Percentiles rank a stretch among this genome's conserved stretches.
These are phyloP conservation scores for Noctua janthe DNA, from an alignment of 2,888 invertebrate species.

Conservation along the genomic window DNA sequence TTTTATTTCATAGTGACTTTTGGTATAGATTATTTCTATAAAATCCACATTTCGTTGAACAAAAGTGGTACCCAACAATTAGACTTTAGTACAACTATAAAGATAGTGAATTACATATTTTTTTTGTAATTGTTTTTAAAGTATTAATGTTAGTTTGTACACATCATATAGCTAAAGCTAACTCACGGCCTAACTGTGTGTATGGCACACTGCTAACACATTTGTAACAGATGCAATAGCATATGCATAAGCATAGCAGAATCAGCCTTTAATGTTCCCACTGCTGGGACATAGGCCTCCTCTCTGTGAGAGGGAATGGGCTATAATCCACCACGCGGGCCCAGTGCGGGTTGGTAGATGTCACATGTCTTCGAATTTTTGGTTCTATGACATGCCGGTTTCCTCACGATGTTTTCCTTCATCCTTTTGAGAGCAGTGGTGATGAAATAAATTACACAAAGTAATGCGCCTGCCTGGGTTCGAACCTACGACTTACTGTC, in stretches of 20 bases:
- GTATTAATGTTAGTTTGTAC: not conserved
- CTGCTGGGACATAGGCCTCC: not conserved
- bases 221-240: not conserved
- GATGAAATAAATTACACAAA: no score
- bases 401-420: no score
- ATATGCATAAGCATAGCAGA: not conserved
- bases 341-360: no score
- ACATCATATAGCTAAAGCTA: not conserved
- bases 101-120: not conserved
- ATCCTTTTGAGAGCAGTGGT: no score
- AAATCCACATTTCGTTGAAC: not conserved
- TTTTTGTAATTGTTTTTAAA: not conserved
- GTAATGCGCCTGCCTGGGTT: no score
- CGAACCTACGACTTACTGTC: no score
- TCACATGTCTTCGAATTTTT: no score
- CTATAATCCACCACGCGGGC: no score
- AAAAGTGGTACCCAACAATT: not conserved
- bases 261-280: not conserved
- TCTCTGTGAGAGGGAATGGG: no score
- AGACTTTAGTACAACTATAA: not conserved
- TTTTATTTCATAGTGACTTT: not conserved
- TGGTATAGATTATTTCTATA: not conserved
- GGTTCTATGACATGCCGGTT: no score
- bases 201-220: not conserved
- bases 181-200: not conserved